These are phyloP conservation scores for Gulo gulo DNA, from an alignment of 2,113 vertebrate species.

Conservation along the genomic window DNA sequence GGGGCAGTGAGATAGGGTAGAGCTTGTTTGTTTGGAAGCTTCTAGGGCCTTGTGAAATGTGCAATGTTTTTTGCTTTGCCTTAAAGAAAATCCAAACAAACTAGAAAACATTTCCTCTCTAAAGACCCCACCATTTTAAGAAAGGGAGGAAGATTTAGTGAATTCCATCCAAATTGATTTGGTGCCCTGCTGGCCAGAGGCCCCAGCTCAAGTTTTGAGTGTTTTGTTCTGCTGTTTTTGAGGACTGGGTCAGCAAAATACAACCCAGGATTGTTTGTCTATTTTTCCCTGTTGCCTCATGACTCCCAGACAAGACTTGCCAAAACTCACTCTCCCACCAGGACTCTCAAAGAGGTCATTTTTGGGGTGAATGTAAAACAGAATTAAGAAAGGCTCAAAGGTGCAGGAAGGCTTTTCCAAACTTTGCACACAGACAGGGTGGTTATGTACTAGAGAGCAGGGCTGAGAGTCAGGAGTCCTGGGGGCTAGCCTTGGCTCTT, in stretches of 20 bases:
- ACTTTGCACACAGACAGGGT: background rate
- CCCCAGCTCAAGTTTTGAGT: background rate
- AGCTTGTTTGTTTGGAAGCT: background rate
- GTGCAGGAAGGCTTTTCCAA: background rate
- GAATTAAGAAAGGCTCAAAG: conserved; percentile 22
- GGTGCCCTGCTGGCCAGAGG: conserved; percentile 49
- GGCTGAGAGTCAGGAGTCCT: background rate
- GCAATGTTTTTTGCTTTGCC: background rate
- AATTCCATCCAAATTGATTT: conserved; percentile 26
- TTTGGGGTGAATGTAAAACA: conserved; percentile 26
- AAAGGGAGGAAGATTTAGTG: background rate
- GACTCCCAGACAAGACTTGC: conserved; percentile 43
- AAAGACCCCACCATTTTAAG: background rate
- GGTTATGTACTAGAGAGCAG: background rate
- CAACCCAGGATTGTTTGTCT: conserved; percentile 41
- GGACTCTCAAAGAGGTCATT: conserved; percentile 8
- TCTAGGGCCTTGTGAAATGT: background rate
- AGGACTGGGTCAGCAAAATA: conserved; percentile 59
- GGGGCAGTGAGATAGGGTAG: background rate
- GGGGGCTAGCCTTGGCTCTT: background rate
- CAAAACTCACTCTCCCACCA: conserved; percentile 53
- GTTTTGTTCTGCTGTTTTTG: conserved; percentile 61
- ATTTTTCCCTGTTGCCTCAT: conserved; percentile 45
- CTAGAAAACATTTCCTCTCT: conserved; percentile 16
- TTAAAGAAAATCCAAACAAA: conserved; percentile 38